Conservation (phyloP, 2,113 vertebrate genomes). For the Bettongia penicillata region DNA sequence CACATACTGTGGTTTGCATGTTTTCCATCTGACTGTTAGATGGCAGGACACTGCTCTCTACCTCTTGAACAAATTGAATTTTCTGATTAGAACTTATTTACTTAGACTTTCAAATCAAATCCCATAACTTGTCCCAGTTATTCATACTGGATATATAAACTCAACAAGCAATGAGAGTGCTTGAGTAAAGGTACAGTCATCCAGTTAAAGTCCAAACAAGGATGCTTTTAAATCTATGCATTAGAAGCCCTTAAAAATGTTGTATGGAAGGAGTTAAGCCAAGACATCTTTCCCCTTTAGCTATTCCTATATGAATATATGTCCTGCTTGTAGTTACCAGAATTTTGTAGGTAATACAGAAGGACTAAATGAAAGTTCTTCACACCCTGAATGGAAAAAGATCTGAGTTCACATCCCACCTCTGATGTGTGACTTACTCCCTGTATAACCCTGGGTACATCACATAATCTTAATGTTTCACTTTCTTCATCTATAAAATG, state of each 20-base stretch:
- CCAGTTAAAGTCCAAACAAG: constrained; percentile 28
- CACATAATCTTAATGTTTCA: neutral
- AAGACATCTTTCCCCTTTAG: neutral
- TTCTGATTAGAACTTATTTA: constrained; percentile 62
- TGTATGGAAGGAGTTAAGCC: neutral
- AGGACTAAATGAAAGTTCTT: neutral
- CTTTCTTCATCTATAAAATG: neutral
- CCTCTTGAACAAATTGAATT: constrained; percentile 70
- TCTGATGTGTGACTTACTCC: neutral
- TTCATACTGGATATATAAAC: constrained; percentile 58
- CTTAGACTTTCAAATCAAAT: constrained; percentile 76
- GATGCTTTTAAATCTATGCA: neutral
- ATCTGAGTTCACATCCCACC: neutral
- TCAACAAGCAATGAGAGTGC: constrained; percentile 52
- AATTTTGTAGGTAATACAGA: neutral
- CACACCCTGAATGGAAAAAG: neutral
- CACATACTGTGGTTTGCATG: constrained; percentile 58
- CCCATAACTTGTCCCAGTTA: constrained; percentile 56
- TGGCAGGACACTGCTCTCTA: constrained; percentile 59
- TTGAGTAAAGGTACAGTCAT: constrained; percentile 20
- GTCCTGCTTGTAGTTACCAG: neutral
- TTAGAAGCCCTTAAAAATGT: neutral
- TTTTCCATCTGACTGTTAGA: constrained; percentile 66
- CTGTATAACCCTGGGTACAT: neutral
- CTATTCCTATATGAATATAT: neutral